A percentile compares a stretch with the other conserved stretches of the same genome.
Conservation (phyloP, 2,113 vertebrate genomes). For the Psettodes erumei region DNA sequence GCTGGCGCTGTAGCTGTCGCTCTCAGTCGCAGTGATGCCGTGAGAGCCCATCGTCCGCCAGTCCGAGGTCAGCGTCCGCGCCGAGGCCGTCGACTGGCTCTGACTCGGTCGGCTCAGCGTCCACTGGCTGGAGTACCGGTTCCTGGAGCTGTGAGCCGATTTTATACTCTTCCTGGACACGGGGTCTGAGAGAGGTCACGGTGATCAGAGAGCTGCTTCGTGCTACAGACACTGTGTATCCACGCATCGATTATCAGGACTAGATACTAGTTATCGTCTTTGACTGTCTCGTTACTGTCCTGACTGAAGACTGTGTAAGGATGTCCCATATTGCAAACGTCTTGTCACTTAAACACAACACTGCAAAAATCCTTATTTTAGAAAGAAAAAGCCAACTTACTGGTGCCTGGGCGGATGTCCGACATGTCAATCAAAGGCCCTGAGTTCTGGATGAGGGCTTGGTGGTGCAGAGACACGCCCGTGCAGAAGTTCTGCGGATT, state of each 20-base stretch:
- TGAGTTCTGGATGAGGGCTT: constrained; percentile 96
- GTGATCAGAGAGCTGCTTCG: constrained; percentile 25
- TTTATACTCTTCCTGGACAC: constrained; percentile 97
- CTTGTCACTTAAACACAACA: not conserved
- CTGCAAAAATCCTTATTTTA: not conserved
- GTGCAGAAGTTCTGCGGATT: constrained; percentile 99
- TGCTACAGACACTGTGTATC: not conserved
- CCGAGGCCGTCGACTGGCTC: constrained; percentile 95
- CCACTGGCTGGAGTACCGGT: constrained; percentile 98
- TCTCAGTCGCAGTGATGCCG: constrained; percentile 96
- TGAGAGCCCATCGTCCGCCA: constrained; percentile 97
- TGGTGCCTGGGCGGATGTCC: constrained; percentile 96
- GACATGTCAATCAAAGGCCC: constrained; percentile 99
- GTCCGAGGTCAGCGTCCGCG: constrained; percentile 94
- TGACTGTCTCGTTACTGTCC: not conserved
- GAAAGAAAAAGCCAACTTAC: constrained; percentile 79
- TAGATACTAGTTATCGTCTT: not conserved
- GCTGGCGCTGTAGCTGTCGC: constrained; percentile 98
- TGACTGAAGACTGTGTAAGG: too few relatives aligned
- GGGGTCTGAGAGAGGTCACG: constrained; percentile 84
- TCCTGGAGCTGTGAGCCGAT: constrained; percentile 95
- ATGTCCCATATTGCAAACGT: too few relatives aligned
- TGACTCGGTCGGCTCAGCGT: constrained; percentile 90
- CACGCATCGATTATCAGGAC: not conserved
- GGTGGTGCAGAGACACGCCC: constrained; percentile 95